phyloP scores from a whole-genome alignment of 2,797 vertebrate genomes.

The Clarias laeviceps region DNA sequence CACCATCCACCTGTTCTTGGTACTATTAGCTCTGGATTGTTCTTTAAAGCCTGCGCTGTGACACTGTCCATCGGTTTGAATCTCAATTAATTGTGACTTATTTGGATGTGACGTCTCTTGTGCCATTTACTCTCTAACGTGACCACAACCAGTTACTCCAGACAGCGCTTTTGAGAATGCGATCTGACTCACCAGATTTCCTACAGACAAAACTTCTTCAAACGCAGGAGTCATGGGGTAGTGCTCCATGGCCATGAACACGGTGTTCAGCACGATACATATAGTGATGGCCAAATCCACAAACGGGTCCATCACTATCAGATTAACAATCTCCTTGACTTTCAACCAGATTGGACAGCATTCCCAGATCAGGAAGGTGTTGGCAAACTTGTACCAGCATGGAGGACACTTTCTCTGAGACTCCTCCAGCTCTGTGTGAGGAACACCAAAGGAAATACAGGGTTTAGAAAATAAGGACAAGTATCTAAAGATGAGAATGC shows the following conservation, averaged over 20 bases:
- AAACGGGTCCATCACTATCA: constrained; percentile 98
- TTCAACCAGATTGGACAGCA: constrained; percentile 93
- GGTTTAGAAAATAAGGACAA: neutral
- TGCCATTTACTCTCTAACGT: neutral
- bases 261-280: constrained; percentile 96
- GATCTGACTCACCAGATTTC: constrained; percentile 89
- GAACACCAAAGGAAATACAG: neutral
- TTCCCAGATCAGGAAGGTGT: constrained; percentile 94
- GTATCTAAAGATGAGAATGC: neutral
- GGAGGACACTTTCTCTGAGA: constrained; percentile 96
- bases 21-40: neutral
- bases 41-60: neutral
- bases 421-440: constrained; percentile 87
- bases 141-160: neutral
- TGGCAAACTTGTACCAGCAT: constrained; percentile 97
- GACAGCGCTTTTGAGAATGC: neutral
- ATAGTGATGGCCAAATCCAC: constrained; percentile 98
- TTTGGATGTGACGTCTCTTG: neutral
- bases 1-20: too few relatives aligned
- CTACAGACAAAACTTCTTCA: constrained; percentile 81
- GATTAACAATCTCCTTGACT: constrained; percentile 90
- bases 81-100: neutral
- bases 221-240: constrained; percentile 91
- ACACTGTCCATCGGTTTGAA: neutral
- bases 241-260: constrained; percentile 99